A percentile compares a stretch with the other conserved stretches of the same genome.
Evolutionary conservation across 2,888 invertebrate species (phyloP).

Genomic region (Tricholauxania praeusta): DNA sequence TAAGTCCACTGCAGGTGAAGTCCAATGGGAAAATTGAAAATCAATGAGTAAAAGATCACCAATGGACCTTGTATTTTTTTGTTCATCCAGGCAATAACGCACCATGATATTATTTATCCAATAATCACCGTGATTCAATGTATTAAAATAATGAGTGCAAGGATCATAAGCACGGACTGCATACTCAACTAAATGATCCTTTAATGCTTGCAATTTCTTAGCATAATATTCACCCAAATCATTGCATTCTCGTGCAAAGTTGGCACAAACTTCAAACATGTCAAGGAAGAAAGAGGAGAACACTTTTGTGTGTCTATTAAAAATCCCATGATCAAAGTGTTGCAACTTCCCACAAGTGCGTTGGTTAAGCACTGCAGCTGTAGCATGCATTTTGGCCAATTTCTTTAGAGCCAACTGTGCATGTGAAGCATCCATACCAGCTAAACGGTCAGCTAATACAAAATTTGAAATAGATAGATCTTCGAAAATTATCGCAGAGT

Average conservation of each 20-base stretch:
- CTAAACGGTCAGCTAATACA: constrained; percentile 55
- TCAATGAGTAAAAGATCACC: constrained; percentile 47
- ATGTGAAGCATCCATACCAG: constrained; percentile 66
- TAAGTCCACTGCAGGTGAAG: constrained; percentile 62
- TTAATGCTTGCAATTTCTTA: constrained; percentile 55
- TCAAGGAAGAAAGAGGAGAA: constrained; percentile 56
- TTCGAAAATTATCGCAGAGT: constrained; percentile 57
- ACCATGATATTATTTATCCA: constrained; percentile 65
- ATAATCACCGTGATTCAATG: constrained; percentile 58
- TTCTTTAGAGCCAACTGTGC: constrained; percentile 62
- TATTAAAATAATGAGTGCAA: neutral
- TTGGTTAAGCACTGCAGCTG: constrained; percentile 68
- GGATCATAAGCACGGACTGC: constrained; percentile 52
- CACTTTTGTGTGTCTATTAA: constrained; percentile 57
- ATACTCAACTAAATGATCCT: constrained; percentile 57
- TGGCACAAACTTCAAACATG: constrained; percentile 53
- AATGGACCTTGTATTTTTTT: neutral
- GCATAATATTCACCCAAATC: constrained; percentile 57
- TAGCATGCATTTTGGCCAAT: constrained; percentile 70
- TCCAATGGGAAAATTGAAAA: constrained; percentile 63
- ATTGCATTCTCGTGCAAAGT: constrained; percentile 53
- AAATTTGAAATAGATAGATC: constrained; percentile 53
- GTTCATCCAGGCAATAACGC: constrained; percentile 41
- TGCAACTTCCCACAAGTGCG: constrained; percentile 53
- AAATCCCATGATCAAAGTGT: constrained; percentile 59